A percentile compares a stretch with the other conserved stretches of the same genome.
Evolutionary conservation across 2,888 invertebrate genomes (phyloP).

Genomic region (Synanthedon andrenaeformis): DNA sequence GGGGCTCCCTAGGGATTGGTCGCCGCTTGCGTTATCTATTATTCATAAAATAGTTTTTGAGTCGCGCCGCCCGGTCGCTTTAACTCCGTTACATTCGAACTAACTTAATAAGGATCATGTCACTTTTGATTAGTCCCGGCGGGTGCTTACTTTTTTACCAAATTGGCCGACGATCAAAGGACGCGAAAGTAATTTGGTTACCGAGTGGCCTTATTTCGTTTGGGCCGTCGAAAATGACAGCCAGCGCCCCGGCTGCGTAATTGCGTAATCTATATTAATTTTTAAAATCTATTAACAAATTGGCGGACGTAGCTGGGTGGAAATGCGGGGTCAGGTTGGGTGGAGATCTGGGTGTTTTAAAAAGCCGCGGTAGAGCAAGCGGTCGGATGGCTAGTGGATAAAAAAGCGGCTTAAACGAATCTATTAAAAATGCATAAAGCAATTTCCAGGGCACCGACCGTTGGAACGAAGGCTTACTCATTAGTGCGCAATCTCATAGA

Average conservation of each 20-base stretch:
- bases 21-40: conserved; percentile 64
- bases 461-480: conserved; percentile 24
- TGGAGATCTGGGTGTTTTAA: conserved; percentile 28
- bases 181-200: conserved; percentile 32
- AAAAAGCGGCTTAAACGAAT: conserved; percentile 62
- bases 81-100: conserved; percentile 52
- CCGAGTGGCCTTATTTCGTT: conserved; percentile 37
- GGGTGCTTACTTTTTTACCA: conserved; percentile 35
- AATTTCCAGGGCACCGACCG: conserved; percentile 44
- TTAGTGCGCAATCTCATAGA: conserved; percentile 38
- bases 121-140: conserved; percentile 61
- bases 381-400: conserved; percentile 37
- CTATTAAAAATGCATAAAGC: conserved; percentile 60
- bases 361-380: conserved; percentile 21
- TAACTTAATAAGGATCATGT: conserved; percentile 68
- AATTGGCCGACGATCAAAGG: conserved; percentile 46
- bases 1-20: conserved; percentile 65
- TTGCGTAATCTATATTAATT: conserved; percentile 55
- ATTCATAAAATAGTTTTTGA: conserved; percentile 72
- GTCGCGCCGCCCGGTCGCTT: conserved; percentile 59
- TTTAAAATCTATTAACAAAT: conserved; percentile 62
- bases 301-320: conserved; percentile 19
- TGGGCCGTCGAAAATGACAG: conserved; percentile 42
- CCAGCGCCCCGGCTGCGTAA: conserved; percentile 27
- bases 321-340: conserved; percentile 10